A percentile compares a stretch with the other conserved stretches of the same genome.
Conservation (phyloP, 2,113 vertebrate genomes). For the Cyanistes caeruleus region DNA sequence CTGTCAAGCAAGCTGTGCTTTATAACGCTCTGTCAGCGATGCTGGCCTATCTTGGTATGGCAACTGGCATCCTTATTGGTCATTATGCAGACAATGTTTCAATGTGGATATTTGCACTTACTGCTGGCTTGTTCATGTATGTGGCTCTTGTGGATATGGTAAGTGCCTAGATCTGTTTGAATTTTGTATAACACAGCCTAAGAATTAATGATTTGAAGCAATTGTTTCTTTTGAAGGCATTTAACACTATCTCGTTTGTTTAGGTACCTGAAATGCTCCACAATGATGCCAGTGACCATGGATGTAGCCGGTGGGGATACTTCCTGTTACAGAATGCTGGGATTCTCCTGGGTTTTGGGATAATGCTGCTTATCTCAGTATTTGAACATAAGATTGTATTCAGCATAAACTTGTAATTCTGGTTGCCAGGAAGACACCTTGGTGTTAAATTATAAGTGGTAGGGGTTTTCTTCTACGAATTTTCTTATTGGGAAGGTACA, state of each 20-base stretch:
- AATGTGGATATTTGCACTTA: conserved; percentile 98
- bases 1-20: conserved; percentile 92
- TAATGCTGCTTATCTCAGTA: conserved; percentile 95
- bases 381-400: conserved; percentile 95
- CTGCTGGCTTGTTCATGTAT: conserved; percentile 96
- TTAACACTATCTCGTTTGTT: not conserved
- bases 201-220: not conserved
- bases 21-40: conserved; percentile 94
- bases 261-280: conserved; percentile 98
- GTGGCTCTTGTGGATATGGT: conserved; percentile 99
- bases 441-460: conserved; percentile 34
- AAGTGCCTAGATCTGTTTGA: conserved; percentile 61
- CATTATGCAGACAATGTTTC: conserved; percentile 94
- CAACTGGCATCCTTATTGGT: conserved; percentile 90
- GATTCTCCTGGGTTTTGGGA: conserved; percentile 93
- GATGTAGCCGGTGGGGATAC: conserved; percentile 94
- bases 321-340: conserved; percentile 97
- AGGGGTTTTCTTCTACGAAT: not conserved
- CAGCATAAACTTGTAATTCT: conserved; percentile 83
- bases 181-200: not conserved
- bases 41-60: conserved; percentile 93
- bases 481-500: not conserved
- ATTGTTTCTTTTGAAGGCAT: not conserved
- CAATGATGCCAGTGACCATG: conserved; percentile 93
- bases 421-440: not conserved